Base-by-base conservation (phyloP, 2,888 invertebrate genomes). In the Noctua pronuba region DNA sequence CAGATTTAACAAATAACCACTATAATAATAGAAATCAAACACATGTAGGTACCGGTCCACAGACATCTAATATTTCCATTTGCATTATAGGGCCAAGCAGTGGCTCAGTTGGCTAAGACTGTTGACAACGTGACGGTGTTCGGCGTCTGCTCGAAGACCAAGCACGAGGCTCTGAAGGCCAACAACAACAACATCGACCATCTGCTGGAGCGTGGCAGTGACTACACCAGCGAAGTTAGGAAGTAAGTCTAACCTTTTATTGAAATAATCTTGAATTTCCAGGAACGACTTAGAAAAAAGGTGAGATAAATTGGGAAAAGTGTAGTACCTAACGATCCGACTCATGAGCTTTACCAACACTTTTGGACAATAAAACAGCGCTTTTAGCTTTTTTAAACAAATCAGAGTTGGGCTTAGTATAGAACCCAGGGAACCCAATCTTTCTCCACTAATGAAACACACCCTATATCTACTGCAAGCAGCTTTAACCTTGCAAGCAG, bases 61-160 rank as follows among this genome's bases (percentile, higher is more conserved):
- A 35, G 62, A 38, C 24, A 35, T 62, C 7, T 44, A 58, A 70
- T 28, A 6, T 66, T n/a, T 21, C 7, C 28, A 52, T 77, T 79
- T 49, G 21, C 21, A 49, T 71, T 83, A 35, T 86, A 98, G 98
- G 99, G 99, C 68, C 98, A 98, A 97, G 99, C 99, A 2, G 97
- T 99, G 44, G 98, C 98, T 52, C 98, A 99, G 94, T 96, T 99
- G 85, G 98, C 98, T 79, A 98, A 98, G 95, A 98, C 98, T 0
- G 97, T 99, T 71, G 97, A 98, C 44, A 98, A 98, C 90, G 98
- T 98, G 67, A 98, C 98, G 21, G 97, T 99, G 73, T 98, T 98
- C 93, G 99, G 99, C 46, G 98, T 99, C 4, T 98, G 98, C 92
- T 98, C 98, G 72, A 98, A 98, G 94, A 97, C 97, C 92, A 99